Conservation (phyloP, 1,140 invertebrate species). For the Lerema accius region DNA sequence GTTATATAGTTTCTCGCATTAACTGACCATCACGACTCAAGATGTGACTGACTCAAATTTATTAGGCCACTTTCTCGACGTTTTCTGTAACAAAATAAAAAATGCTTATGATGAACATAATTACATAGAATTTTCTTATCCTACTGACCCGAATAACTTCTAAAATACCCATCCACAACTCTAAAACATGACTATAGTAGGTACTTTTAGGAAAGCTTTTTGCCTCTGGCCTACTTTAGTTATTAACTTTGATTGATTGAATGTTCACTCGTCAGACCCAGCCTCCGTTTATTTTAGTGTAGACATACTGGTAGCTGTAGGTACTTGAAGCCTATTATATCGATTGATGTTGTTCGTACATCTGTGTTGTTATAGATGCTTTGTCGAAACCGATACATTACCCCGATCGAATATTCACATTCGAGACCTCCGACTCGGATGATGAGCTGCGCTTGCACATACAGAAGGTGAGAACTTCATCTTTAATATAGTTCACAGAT, state of each 20-base stretch:
- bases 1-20: too few species aligned
- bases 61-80: too few species aligned
- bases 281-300: slow-evolving; percentile 22
- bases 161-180: too few species aligned
- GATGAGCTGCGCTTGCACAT: slow-evolving; percentile 79
- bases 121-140: too few species aligned
- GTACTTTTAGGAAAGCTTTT: too few species aligned
- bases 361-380: slow-evolving; percentile 82
- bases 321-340: slow-evolving; percentile 44
- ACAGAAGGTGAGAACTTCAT: slow-evolving; percentile 66
- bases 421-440: slow-evolving; percentile 74
- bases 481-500: neutral
- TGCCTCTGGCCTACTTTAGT: neutral
- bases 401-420: slow-evolving; percentile 77
- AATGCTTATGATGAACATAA: too few species aligned
- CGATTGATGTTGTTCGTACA: slow-evolving; percentile 72
- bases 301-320: slow-evolving; percentile 8
- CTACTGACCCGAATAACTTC: too few species aligned
- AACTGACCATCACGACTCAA: too few species aligned
- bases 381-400: slow-evolving; percentile 80
- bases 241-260: neutral
- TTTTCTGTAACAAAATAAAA: too few species aligned
- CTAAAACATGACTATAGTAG: too few species aligned
- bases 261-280: neutral
- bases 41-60: too few species aligned